A percentile compares a stretch with the other conserved stretches of the same genome.
These are phyloP conservation scores for Helogale parvula DNA, from an alignment of 2,113 vertebrate species.

Conservation along the genomic window DNA sequence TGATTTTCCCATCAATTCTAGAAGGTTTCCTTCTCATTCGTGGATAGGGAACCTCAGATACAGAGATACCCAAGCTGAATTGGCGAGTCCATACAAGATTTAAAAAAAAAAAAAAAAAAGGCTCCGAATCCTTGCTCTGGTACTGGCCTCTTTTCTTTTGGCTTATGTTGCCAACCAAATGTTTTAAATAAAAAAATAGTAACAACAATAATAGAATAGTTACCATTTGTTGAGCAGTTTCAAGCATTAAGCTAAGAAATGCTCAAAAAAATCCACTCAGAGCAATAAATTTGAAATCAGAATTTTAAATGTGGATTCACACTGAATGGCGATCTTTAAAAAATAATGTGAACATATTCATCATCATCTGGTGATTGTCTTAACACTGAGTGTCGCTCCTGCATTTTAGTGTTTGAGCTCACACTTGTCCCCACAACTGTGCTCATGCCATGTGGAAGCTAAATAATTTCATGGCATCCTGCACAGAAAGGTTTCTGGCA, in stretches of 20 bases:
- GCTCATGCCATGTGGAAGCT: not conserved
- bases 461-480: not conserved
- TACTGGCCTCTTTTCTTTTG: not conserved
- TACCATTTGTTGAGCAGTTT: not conserved
- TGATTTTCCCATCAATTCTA: not conserved
- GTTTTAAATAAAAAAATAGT: conserved; percentile 19
- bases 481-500: not conserved
- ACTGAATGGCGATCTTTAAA: not conserved
- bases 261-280: not conserved
- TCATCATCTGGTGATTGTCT: not conserved
- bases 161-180: not conserved
- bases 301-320: conserved; percentile 38
- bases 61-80: not conserved
- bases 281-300: not conserved
- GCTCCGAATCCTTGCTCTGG: not conserved
- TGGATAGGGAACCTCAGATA: not conserved
- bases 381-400: not conserved
- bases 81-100: not conserved
- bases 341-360: not conserved
- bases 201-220: not conserved
- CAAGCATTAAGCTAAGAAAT: conserved; percentile 11
- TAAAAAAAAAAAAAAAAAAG: not conserved
- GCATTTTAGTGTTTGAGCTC: not conserved
- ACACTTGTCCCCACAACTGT: not conserved
- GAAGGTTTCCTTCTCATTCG: not conserved